Evolutionary conservation across 2,888 invertebrate genomes (phyloP), one percentile per base, ranked within the genome.

Genomic region (Leptopilina myrica): DNA sequence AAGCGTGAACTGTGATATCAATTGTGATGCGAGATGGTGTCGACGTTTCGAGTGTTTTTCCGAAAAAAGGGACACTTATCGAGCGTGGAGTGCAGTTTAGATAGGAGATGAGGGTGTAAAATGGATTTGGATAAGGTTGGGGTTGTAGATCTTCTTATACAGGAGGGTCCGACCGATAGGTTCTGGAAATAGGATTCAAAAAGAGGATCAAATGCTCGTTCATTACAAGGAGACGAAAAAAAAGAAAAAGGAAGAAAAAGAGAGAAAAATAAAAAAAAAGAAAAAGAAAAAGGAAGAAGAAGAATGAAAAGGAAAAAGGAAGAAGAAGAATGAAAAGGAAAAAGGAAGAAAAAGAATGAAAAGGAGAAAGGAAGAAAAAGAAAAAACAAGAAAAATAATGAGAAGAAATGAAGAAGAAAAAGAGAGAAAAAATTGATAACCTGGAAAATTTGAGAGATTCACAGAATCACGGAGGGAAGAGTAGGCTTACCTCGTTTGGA

Each of bases 401-500:
- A n/a, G n/a, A 20, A 20, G 20, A 20, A 53, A 53, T 33, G 14
- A 59, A 46, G 43, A 11, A 9, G 15, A 53, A 33, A 33, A 26
- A 46, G 15, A 8, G n/a, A 0, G 33, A 33, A 46, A 49, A 20
- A 20, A 20, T 20, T 20, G 20, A 20, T 7, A 8, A 64, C 26
- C 20, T 62, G 62, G 62, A 73, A 69, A 84, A 80, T 79, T 43
- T 8, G 43, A 7, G 7, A 43, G 1, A 43, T 6, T 43, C 7
- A 0, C 43, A 43, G 4, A 33, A 20, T 20, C 20, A 20, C 20
- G 20, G 20, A 20, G 20, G 33, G 33, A 33, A 33, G 33, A 33
- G 76, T n/a, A 84, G 7, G 7, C 49, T 90, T 90, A 91, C 91
- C 91, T 91, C 91, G 89, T 86, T 91, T 91, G 84, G 90, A 90